phyloP scores from a whole-genome alignment of 2,888 invertebrate species.

The Eudasyphora cyanicolor region DNA sequence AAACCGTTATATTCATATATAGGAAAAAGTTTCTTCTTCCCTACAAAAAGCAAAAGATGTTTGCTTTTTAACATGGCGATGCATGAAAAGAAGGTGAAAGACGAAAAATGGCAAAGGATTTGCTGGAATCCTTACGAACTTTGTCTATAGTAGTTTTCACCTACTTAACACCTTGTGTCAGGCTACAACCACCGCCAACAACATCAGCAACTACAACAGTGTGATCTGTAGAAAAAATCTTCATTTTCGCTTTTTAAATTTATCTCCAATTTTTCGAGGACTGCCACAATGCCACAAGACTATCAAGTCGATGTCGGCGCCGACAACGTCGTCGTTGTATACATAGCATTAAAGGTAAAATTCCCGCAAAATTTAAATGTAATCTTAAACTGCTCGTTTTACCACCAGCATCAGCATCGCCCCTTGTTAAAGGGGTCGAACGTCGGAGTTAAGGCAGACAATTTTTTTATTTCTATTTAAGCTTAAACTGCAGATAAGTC shows the following conservation, averaged over 20 bases:
- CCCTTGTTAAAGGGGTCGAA: not conserved
- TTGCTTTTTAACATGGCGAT: not conserved
- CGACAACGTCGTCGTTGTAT: not conserved
- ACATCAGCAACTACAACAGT: not conserved
- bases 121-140: constrained; percentile 35
- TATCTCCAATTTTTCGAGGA: constrained; percentile 3
- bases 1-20: not conserved
- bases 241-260: constrained; percentile 47
- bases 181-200: constrained; percentile 4
- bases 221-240: constrained; percentile 42
- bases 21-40: not conserved
- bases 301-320: not conserved
- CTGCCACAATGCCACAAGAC: constrained; percentile 22
- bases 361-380: constrained; percentile 53
- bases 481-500: constrained; percentile 64
- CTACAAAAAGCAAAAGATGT: not conserved
- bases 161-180: constrained; percentile 66
- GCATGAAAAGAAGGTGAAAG: not conserved
- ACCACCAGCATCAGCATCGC: not conserved
- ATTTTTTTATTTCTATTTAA: constrained; percentile 59
- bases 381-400: constrained; percentile 41
- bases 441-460: not conserved
- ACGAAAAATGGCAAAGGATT: constrained; percentile 6
- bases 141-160: constrained; percentile 60
- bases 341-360: constrained; percentile 21